phyloP scores from a whole-genome alignment of 2,113 vertebrate genomes.

The Anarrhichthys ocellatus region DNA sequence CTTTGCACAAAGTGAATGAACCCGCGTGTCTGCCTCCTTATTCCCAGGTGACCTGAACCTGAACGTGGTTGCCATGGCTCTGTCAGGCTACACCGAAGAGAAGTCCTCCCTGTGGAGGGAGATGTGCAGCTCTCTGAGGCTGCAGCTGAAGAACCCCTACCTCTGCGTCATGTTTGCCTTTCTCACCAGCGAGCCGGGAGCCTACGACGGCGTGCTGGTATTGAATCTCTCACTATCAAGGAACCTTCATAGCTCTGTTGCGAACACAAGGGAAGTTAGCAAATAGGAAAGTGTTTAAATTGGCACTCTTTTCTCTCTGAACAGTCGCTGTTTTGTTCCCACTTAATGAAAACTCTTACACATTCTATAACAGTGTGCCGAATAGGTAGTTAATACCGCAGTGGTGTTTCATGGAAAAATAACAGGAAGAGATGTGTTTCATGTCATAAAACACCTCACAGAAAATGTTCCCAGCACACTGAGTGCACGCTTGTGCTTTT shows the following conservation, averaged over 20 bases:
- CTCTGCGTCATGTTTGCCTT: constrained; percentile 98
- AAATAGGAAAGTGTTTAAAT: neutral
- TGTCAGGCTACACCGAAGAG: constrained; percentile 97
- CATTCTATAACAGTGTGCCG: constrained; percentile 3
- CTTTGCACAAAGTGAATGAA: neutral
- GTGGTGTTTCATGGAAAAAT: constrained; percentile 19
- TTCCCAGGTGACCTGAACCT: constrained; percentile 94
- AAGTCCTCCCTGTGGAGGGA: constrained; percentile 98
- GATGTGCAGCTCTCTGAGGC: constrained; percentile 95
- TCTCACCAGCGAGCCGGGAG: constrained; percentile 95
- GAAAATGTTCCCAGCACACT: constrained; percentile 20
- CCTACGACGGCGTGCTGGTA: constrained; percentile 96
- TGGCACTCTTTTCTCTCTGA: neutral
- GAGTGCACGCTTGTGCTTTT: constrained; percentile 31
- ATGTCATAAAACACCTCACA: constrained; percentile 15
- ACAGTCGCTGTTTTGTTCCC: constrained; percentile 22
- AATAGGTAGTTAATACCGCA: neutral
- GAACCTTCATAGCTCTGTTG: constrained; percentile 12
- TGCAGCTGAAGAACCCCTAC: constrained; percentile 96
- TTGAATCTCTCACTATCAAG: neutral
- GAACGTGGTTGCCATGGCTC: constrained; percentile 98
- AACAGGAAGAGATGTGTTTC: constrained; percentile 38
- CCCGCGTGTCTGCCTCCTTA: neutral
- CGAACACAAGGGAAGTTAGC: constrained; percentile 4
- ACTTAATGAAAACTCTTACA: constrained; percentile 4